Base-by-base conservation (phyloP, 2,888 invertebrate genomes). In the Euproctis similis region DNA sequence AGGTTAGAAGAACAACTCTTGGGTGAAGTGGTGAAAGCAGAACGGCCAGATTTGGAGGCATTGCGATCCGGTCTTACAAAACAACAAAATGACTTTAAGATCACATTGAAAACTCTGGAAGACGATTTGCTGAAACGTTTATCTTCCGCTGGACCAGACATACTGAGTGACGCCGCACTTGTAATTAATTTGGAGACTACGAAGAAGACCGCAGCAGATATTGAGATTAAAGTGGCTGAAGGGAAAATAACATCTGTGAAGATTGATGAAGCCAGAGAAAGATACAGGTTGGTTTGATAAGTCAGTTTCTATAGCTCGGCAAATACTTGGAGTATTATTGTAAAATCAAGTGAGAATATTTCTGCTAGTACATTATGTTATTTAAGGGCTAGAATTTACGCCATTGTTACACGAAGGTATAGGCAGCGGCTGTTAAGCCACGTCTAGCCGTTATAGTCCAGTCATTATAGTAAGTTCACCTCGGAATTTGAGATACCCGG, bases 31-130 rank as follows among this genome's bases (percentile, higher is more conserved):
- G 96, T 97, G 0, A 95, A 95, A 77, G 91, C 91, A 1, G 97
- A 97, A 70, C 86, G 97, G 39, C 96, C 97, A 0, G 97, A 97
- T 68, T 86, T 97, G 34, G 97, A 97, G 76, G 72, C 87, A 2
- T 85, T 93, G 30, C 92, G 96, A 55, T 87, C 93, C 0, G 90
- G 92, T 25, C 82, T 97, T 6, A 97, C 96, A 0, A 93, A 94
- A 57, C 94, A 96, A 61, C 96, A 97, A 62, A 97, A 97, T 57
- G 93, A 94, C 59, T 97, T 96, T 64, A 97, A 97, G 77, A 97
- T 97, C 34, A 93, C 93, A 0, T 77, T 97, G 10, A 97, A 97
- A 66, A 87, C 87, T 24, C 86, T 97, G n/a, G 97, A 97, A 84
- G 97, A 97, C 59, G 94, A 95, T 62, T 81, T 97, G 8, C 76